Conservation (phyloP, 2,797 vertebrate species). For the Hirundo rustica region DNA sequence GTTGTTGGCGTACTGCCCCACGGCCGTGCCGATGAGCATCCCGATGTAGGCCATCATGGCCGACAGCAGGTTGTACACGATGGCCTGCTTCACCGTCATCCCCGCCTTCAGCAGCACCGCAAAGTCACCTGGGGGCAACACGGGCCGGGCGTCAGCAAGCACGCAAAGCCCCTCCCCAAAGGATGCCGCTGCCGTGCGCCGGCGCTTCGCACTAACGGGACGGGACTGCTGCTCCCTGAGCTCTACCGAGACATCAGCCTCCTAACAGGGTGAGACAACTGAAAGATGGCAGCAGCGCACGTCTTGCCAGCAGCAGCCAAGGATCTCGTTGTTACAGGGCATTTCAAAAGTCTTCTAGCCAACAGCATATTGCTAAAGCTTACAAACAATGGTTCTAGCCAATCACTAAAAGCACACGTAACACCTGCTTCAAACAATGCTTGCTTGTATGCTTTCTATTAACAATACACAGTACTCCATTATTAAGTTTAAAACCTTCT, state of each 20-base stretch:
- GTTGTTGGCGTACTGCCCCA: slow-evolving; percentile 93
- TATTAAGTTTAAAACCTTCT: background rate
- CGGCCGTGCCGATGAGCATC: slow-evolving; percentile 93
- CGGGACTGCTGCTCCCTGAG: background rate
- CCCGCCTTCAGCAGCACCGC: slow-evolving; percentile 97
- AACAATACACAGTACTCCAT: background rate
- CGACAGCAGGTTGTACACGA: slow-evolving; percentile 95
- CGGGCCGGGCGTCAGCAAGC: background rate
- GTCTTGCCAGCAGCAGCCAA: background rate
- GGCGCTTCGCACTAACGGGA: too few relatives aligned
- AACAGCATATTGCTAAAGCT: background rate
- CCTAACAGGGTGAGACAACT: background rate
- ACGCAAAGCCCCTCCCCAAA: background rate
- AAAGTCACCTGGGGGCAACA: slow-evolving; percentile 87
- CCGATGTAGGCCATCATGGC: slow-evolving; percentile 97
- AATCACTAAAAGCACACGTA: background rate
- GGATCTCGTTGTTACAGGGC: background rate
- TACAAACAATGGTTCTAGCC: background rate
- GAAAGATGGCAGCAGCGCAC: background rate
- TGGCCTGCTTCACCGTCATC: slow-evolving; percentile 96
- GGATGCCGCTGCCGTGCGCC: background rate
- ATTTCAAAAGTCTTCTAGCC: background rate
- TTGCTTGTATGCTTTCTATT: background rate
- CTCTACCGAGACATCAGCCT: background rate
- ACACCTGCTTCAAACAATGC: background rate